These are phyloP conservation scores for Labeo rohita DNA, from an alignment of 2,113 vertebrate species.

Conservation along the genomic window DNA sequence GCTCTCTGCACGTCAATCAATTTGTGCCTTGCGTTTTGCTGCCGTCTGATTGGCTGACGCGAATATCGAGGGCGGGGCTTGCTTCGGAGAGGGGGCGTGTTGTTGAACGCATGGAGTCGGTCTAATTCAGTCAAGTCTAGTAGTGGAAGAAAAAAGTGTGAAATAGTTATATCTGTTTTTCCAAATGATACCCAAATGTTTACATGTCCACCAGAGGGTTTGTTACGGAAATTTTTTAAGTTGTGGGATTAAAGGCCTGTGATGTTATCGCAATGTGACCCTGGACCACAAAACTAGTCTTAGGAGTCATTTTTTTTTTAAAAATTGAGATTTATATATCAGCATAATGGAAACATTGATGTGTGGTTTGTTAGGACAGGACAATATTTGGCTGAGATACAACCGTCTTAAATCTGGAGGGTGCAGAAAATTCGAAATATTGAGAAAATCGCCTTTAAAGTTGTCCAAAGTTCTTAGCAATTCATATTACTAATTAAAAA, in stretches of 20 bases:
- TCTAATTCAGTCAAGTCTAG: not conserved
- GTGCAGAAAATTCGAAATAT: too few relatives aligned
- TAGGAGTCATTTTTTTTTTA: too few relatives aligned
- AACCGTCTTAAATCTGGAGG: too few relatives aligned
- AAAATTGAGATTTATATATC: too few relatives aligned
- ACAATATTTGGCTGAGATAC: too few relatives aligned
- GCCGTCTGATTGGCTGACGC: not conserved
- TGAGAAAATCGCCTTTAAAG: too few relatives aligned
- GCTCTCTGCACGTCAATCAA: not conserved
- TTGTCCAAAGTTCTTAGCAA: too few relatives aligned
- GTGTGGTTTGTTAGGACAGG: too few relatives aligned
- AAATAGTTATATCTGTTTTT: not conserved
- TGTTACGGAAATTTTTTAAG: not conserved
- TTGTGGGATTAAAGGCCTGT: not conserved
- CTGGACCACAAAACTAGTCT: too few relatives aligned
- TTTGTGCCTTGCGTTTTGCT: not conserved
- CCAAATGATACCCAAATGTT: not conserved
- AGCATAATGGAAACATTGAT: too few relatives aligned
- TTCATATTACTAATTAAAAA: too few relatives aligned
- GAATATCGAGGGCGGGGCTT: not conserved
- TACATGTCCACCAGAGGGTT: not conserved
- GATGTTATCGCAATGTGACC: not conserved
- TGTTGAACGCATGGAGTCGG: not conserved
- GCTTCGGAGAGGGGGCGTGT: not conserved
- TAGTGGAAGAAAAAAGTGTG: not conserved